Evolutionary conservation across 2,113 vertebrate species (phyloP).

Genomic region (Engystomops pustulosus): DNA sequence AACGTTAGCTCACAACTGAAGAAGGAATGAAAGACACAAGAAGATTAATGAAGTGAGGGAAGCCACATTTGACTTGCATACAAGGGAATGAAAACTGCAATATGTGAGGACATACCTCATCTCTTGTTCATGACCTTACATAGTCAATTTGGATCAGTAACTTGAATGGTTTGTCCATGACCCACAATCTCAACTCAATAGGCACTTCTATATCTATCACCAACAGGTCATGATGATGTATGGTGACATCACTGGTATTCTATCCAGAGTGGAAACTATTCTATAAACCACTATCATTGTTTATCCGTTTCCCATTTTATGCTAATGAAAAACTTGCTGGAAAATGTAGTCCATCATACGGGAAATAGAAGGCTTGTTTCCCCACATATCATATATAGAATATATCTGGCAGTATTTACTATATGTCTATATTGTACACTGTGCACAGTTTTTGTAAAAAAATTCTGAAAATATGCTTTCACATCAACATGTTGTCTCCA

Average conservation of each 20-base stretch:
- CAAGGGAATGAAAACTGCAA: conserved; percentile 42
- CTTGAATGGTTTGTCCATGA: conserved; percentile 9
- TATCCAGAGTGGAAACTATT: too few species aligned
- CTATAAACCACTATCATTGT: too few species aligned
- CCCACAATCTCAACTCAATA: neutral
- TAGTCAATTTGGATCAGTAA: neutral
- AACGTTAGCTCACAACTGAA: conserved; percentile 44
- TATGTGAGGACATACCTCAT: conserved; percentile 33
- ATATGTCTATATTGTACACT: neutral
- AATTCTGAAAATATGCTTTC: neutral
- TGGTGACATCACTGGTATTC: too few species aligned
- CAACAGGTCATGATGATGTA: too few species aligned
- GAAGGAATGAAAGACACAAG: conserved; percentile 34
- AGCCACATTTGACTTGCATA: conserved; percentile 36
- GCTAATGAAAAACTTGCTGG: too few species aligned
- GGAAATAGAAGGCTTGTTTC: too few species aligned
- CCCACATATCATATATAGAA: too few species aligned
- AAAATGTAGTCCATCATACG: too few species aligned
- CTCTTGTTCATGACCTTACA: neutral
- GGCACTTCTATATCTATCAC: neutral
- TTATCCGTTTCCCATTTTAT: too few species aligned
- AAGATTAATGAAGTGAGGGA: conserved; percentile 56
- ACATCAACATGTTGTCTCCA: neutral
- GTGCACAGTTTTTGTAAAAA: neutral
- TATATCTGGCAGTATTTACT: too few species aligned